A percentile compares a stretch with the other conserved stretches of the same genome.
Evolutionary conservation across 2,113 vertebrate species (phyloP).

Genomic region (Trachemys scripta): DNA sequence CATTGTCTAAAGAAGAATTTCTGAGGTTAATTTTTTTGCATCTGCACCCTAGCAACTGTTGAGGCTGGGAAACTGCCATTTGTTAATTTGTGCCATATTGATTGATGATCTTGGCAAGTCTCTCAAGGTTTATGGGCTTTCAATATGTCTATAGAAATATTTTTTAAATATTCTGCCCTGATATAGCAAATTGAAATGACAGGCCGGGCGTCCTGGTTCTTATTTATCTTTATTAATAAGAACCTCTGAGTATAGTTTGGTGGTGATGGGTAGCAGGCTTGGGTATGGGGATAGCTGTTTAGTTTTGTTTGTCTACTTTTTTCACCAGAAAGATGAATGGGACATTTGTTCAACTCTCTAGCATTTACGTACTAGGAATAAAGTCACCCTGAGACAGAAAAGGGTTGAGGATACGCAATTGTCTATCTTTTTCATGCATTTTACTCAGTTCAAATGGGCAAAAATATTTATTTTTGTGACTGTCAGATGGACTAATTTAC

Average conservation of each 20-base stretch:
- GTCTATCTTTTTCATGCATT: neutral
- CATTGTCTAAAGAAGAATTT: neutral
- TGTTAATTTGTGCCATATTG: neutral
- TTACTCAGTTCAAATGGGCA: neutral
- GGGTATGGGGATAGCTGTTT: slow-evolving; percentile 49
- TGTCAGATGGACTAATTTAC: neutral
- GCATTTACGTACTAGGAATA: neutral
- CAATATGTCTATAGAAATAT: neutral
- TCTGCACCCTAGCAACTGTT: neutral
- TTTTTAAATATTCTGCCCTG: neutral
- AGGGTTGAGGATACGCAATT: neutral
- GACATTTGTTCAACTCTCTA: slow-evolving; percentile 53
- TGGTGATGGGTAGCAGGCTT: slow-evolving; percentile 39
- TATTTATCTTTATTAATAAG: slow-evolving; percentile 70
- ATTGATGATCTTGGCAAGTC: neutral
- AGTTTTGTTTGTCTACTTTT: slow-evolving; percentile 49
- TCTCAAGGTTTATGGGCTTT: neutral
- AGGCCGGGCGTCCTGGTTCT: slow-evolving; percentile 42
- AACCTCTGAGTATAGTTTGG: slow-evolving; percentile 51
- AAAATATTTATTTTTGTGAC: neutral
- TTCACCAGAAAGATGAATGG: slow-evolving; percentile 59
- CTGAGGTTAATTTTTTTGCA: neutral
- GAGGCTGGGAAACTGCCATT: neutral
- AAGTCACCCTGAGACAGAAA: slow-evolving; percentile 16
- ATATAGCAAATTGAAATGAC: neutral